These are phyloP conservation scores for Poeciliopsis paucimaculata DNA, from an alignment of 2,797 vertebrate species.

Conservation along the genomic window DNA sequence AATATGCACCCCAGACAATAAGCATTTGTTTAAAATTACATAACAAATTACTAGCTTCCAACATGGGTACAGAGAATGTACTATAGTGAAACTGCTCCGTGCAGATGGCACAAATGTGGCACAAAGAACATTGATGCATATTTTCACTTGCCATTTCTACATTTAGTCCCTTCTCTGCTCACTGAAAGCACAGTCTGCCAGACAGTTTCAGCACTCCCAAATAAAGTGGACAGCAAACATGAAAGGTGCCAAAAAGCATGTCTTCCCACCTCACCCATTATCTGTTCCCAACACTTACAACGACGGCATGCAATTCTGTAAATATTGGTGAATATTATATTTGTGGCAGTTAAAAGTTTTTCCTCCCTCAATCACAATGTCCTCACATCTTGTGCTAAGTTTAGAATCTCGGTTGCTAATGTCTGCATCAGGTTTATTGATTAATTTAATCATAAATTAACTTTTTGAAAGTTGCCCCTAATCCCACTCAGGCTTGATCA, in stretches of 20 bases:
- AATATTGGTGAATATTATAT: neutral
- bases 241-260: conserved; percentile 62
- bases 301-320: neutral
- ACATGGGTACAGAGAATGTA: conserved; percentile 6
- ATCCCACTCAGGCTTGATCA: neutral
- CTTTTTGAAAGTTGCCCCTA: neutral
- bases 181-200: conserved; percentile 39
- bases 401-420: neutral
- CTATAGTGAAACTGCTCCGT: conserved; percentile 9
- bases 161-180: conserved; percentile 35
- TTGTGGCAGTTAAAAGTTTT: neutral
- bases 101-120: neutral
- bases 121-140: neutral
- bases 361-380: neutral
- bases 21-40: conserved; percentile 20
- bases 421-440: neutral
- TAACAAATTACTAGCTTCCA: conserved; percentile 19
- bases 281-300: conserved; percentile 29
- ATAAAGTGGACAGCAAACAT: conserved; percentile 55
- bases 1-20: conserved; percentile 56
- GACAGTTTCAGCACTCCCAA: conserved; percentile 52
- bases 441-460: neutral
- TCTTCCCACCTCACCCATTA: conserved; percentile 58
- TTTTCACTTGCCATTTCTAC: conserved; percentile 14
- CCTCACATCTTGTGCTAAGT: neutral